Evolutionary conservation across 1,140 invertebrate genomes (phyloP), one percentile per base, ranked within the genome.

Genomic region (Bombus confusus): DNA sequence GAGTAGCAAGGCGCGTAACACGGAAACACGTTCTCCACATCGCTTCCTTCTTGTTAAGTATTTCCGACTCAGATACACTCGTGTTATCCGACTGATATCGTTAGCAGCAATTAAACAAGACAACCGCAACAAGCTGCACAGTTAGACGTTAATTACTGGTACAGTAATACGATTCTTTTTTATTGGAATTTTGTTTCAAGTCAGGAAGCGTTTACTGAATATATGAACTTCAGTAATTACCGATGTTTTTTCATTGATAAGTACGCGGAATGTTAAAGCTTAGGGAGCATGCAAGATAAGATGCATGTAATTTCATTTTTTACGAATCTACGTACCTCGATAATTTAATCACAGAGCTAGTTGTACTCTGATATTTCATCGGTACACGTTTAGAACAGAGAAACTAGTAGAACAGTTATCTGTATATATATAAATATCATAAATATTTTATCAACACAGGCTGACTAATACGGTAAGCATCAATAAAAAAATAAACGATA

Each of bases 101-200:
- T 78, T 43, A n/a, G 12, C 8, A 3, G 73, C 39, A 64, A 72
- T 82, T 82, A 82, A 34, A 64, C 66, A 79, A 84, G 31, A 52
- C 66, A 22, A 41, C n/a, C 31, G 59, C 25, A 37, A 52, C 41
- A 25, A 28, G 37, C 3, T 75, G 57, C 68, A 72, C 79, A 80
- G 79, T 80, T 80, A 80, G 43, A 4, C 68, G 71, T 57, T 82
- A 82, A 82, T 82, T 82, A 47, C 71, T 25, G 57, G 6, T 59
- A 74, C 41, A 15, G 80, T 74, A 66, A 82, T 3, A 10, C 25
- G 18, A 31, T 71, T 71, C 34, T 25, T 25, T 69, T 74, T 59
- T 2, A 5, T 5, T 12, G 15, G 28, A 10, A n/a, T n/a, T n/a
- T n/a, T 31, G 37, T 68, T 68, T 31, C 41, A 15, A 13, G 8